These are phyloP conservation scores for Anolis apletophallus DNA, from an alignment of 2,797 vertebrate genomes.

Conservation along the genomic window DNA sequence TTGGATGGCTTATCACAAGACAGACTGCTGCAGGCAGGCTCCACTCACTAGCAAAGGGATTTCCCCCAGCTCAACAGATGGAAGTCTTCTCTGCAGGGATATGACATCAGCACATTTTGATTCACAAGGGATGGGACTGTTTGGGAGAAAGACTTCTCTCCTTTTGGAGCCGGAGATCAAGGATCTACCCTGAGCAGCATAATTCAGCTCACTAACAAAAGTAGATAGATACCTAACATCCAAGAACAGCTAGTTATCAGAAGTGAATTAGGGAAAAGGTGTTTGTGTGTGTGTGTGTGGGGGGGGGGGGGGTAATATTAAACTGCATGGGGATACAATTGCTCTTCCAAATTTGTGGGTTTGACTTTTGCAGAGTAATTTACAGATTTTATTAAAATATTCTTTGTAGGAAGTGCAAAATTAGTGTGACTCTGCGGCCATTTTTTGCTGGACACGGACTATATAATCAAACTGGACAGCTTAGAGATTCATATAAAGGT, in stretches of 20 bases:
- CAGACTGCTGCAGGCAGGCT: background rate
- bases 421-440: too few relatives aligned
- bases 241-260: fast-evolving
- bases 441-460: too few relatives aligned
- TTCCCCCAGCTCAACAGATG: background rate
- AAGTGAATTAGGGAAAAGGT: background rate
- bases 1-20: background rate
- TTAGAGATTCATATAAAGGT: too few relatives aligned
- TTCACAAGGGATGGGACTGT: background rate
- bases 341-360: too few relatives aligned
- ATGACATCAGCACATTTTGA: background rate
- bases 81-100: fast-evolving
- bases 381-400: too few relatives aligned
- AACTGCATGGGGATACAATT: background rate
- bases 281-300: too few relatives aligned
- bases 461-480: too few relatives aligned
- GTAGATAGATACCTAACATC: fast-evolving
- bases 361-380: too few relatives aligned
- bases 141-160: background rate
- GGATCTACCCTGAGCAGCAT: background rate
- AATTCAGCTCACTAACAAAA: background rate
- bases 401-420: too few relatives aligned
- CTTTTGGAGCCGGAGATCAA: background rate
- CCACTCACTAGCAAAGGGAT: background rate
- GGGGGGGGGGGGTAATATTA: fast-evolving